Conservation (phyloP, 2,797 vertebrate species). For the Microctenopoma lineatum region DNA sequence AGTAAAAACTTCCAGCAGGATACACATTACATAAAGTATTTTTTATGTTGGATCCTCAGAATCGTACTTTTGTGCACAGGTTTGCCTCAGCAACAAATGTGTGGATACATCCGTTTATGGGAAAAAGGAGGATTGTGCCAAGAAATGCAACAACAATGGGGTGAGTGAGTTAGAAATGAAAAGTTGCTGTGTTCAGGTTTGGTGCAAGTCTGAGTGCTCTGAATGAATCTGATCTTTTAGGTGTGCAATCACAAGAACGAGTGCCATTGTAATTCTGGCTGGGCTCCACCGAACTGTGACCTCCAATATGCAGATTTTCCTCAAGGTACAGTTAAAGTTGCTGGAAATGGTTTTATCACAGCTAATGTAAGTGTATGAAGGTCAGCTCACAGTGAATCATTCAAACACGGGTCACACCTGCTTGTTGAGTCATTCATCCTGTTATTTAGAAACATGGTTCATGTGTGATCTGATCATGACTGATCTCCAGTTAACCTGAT, state of each 20-base stretch:
- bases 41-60: neutral
- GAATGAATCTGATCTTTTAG: slow-evolving; percentile 59
- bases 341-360: neutral
- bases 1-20: slow-evolving; percentile 68
- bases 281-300: slow-evolving; percentile 87
- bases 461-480: slow-evolving; percentile 18
- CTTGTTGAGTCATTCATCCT: slow-evolving; percentile 35
- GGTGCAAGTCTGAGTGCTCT: too few species aligned
- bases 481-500: neutral
- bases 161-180: slow-evolving; percentile 64
- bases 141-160: slow-evolving; percentile 87
- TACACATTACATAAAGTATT: accelerated
- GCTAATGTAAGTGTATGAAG: neutral
- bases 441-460: slow-evolving; percentile 13
- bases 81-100: slow-evolving; percentile 87
- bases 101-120: slow-evolving; percentile 84
- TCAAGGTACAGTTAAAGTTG: slow-evolving; percentile 71
- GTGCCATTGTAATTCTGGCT: slow-evolving; percentile 87
- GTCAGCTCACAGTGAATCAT: neutral
- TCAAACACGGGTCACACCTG: slow-evolving; percentile 14
- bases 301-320: slow-evolving; percentile 50
- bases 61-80: slow-evolving; percentile 70
- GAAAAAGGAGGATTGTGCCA: slow-evolving; percentile 83
- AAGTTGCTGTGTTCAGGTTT: neutral
- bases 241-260: slow-evolving; percentile 88